Evolutionary conservation across 2,113 vertebrate genomes (phyloP), one percentile per base, ranked within the genome.

Genomic region (Trematocara variabile): DNA sequence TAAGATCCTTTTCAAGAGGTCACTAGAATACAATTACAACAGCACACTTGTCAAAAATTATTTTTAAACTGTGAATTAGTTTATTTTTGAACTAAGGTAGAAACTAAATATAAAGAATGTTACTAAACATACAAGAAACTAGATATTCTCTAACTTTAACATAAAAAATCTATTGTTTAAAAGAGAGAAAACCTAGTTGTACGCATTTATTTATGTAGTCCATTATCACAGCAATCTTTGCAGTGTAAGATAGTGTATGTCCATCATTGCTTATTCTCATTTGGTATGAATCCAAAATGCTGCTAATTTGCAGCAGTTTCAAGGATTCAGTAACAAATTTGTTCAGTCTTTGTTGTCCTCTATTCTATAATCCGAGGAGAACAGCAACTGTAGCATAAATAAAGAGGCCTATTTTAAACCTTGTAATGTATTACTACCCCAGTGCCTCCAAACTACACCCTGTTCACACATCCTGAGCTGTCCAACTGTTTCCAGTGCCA

Each of bases 401-500:
- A 7, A 80, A 81, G 44, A 10, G 7, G 22, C 46, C 52, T 5
- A 37, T 85, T 81, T 70, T 39, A 80, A 86, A 60, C 48, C n/a
- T 41, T 53, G 50, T 77, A 75, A 77, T 25, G 11, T 28, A 73
- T 82, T 87, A 81, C 58, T 28, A 84, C 33, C 11, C 54, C 50
- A 70, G 33, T 77, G 52, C 44, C 73, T 52, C 33, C 46, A 82
- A 94, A 89, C 46, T 79, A 82, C 80, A 63, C 84, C 44, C 52
- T 22, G 91, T 90, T 93, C 92, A 93, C 86, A 85, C 89, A 85
- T 86, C 80, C 82, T 68, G 78, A 91, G 90, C 53, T 84, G 85
- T 88, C 92, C 92, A 93, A 95, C 91, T 92, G 91, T 90, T 94
- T 94, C 93, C 80, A 52, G 75, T 81, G 95, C 89, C 93, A 94